Conservation (phyloP, 2,888 invertebrate species). For the Cantharis rufa region DNA sequence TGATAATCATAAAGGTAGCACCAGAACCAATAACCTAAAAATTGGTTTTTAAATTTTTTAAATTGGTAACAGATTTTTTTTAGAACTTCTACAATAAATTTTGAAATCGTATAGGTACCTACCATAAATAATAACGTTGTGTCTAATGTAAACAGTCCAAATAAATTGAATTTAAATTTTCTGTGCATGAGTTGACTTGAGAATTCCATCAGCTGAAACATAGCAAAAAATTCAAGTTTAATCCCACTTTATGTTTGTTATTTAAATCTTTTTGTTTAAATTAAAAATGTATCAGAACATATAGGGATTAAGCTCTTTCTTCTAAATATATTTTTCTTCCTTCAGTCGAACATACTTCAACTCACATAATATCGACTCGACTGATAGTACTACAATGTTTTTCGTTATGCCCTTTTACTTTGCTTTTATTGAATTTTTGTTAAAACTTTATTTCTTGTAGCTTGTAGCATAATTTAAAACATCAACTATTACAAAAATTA, state of each 20-base stretch:
- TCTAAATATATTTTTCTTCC: too few relatives aligned
- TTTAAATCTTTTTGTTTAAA: too few relatives aligned
- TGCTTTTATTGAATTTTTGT: too few relatives aligned
- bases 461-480: not conserved
- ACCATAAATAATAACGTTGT: slow-evolving; percentile 34
- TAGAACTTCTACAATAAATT: not conserved
- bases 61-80: not conserved
- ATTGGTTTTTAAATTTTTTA: not conserved
- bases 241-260: not conserved
- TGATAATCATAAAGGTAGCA: slow-evolving; percentile 28
- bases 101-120: not conserved
- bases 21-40: slow-evolving; percentile 50
- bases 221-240: not conserved
- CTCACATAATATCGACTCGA: too few relatives aligned
- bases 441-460: not conserved
- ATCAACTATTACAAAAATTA: not conserved
- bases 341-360: too few relatives aligned
- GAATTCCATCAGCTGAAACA: slow-evolving; percentile 34
- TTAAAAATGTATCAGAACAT: too few relatives aligned
- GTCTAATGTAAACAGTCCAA: slow-evolving; percentile 34
- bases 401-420: not conserved
- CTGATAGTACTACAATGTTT: too few relatives aligned
- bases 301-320: too few relatives aligned
- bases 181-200: slow-evolving; percentile 36
- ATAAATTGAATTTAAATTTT: slow-evolving; percentile 32